Base-by-base conservation (phyloP, 2,113 vertebrate genomes). In the Cyrtonyx montezumae region DNA sequence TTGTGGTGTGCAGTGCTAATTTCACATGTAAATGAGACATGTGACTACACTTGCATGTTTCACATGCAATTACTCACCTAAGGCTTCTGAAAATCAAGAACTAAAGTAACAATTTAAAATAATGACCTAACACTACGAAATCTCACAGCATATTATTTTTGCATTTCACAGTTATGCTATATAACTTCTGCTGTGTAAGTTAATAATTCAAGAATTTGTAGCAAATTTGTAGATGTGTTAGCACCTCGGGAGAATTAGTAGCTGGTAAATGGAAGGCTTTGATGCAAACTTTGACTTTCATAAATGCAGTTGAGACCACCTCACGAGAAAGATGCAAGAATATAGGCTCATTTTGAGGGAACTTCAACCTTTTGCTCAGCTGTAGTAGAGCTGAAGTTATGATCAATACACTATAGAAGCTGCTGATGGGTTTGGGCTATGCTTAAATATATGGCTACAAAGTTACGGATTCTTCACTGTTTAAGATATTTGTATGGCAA, bases 21-120 rank as follows among this genome's bases (percentile, higher is more conserved):
- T 91, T 82, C 71, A 67, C 10, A 46, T 43, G 67, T n/a, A 85
- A 85, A 92, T 90, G 69, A 68, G 53, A 51, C 71, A 59, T 25
- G 30, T 61, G 34, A 70, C 40, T 80, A 36, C 4, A 46, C 58
- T 83, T 62, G 48, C 37, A 43, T 19, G 23, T 73, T 79, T 79
- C 70, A 85, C 63, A 59, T 2, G 1, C 14, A 87, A 61, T 87
- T 93, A 42, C 25, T 79, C 1, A 0, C 59, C 45, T 51, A 56
- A 82, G 9, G 48, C 13, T 43, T 30, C 67, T 51, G 79, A 87
- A 95, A 92, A 63, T 63, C 70, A 84, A 55, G n/a, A 81, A 19
- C 5, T 55, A 63, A 76, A 84, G 71, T 69, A 79, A 8, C 6
- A 76, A 26, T 71, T 79, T 79, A 20, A 11, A 53, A 37, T 36